Base-by-base conservation (phyloP, 2,113 vertebrate species). In the Tetrax tetrax region DNA sequence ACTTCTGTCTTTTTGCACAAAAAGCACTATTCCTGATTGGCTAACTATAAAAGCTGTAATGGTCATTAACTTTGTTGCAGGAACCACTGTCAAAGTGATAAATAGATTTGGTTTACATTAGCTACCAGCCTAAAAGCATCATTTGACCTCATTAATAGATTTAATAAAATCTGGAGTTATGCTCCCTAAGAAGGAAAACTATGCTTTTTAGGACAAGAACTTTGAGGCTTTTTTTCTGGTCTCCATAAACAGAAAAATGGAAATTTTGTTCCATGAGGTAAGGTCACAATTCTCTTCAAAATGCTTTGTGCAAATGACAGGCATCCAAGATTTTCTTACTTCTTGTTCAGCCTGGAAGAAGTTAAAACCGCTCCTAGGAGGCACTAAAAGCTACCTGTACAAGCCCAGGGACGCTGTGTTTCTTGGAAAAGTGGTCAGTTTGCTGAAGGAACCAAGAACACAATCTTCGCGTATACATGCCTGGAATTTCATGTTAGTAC, bases 81-180 rank as follows among this genome's bases (percentile, higher is more conserved):
- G 50, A 97, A 95, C 94, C 69, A 95, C 85, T 94, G 87, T 85
- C 93, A 97, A 95, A 93, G 77, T 97, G 97, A 97, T 96, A 96
- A 96, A 97, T 78, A 95, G 95, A 94, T 97, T 97, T 95, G 75
- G 93, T 97, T 97, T 95, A 86, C 83, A 91, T 96, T 96, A 97
- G 91, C 63, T 86, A 85, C 59, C 66, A 94, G 83, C 77, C 91
- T 92, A 94, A 96, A 92, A 96, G 84, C 59, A 96, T 92, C 80
- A 94, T 96, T 97, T 97, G 94, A 96, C 95, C 90, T 97, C 85
- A 92, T 94, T 96, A 93, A 75, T 89, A 54, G 75, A 50, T 78
- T 71, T 92, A 95, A 97, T 96, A 79, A 97, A 97, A 96, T 95
- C 22, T 72, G 89, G 83, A 91, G 37, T 90, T 83, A 70, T 45